These are phyloP conservation scores for Lithobius niger DNA, from an alignment of 1,140 invertebrate species.

Conservation along the genomic window DNA sequence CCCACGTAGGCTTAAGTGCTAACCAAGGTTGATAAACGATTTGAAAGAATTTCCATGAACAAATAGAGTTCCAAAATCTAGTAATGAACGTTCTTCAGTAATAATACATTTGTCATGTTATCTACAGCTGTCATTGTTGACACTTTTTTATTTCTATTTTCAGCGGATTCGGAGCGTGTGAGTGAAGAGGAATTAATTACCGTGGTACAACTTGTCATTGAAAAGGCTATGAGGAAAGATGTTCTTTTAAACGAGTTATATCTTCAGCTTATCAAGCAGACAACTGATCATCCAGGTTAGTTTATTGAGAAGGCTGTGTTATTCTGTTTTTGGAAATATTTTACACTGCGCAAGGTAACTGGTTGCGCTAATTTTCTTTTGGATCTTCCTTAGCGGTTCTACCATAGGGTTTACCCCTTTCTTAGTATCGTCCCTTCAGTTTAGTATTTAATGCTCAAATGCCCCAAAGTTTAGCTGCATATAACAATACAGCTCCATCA, in stretches of 20 bases:
- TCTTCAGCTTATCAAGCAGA: constrained; percentile 85
- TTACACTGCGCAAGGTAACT: too few species aligned
- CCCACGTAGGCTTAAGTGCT: too few species aligned
- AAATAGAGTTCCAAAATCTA: constrained; percentile 23
- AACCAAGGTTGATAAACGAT: too few species aligned
- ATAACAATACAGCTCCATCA: too few species aligned
- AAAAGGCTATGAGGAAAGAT: constrained; percentile 78
- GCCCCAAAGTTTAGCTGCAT: constrained; percentile 8
- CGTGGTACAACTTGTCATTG: constrained; percentile 74
- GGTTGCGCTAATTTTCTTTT: too few species aligned
- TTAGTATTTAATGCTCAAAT: too few species aligned
- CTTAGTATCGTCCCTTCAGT: too few species aligned
- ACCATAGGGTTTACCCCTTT: too few species aligned
- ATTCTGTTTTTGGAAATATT: too few species aligned
- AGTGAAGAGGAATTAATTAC: constrained; percentile 76
- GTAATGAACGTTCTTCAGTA: neutral
- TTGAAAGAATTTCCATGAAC: neutral
- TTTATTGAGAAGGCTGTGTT: too few species aligned
- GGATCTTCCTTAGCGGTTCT: too few species aligned
- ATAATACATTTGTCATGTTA: neutral
- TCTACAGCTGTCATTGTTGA: neutral
- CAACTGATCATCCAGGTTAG: constrained; percentile 55
- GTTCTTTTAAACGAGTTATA: constrained; percentile 78
- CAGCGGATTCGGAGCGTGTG: constrained; percentile 40
- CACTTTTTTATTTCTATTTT: constrained; percentile 7